Base-by-base conservation (phyloP, 2,797 vertebrate species). In the Petrocephalus schoutedeni region DNA sequence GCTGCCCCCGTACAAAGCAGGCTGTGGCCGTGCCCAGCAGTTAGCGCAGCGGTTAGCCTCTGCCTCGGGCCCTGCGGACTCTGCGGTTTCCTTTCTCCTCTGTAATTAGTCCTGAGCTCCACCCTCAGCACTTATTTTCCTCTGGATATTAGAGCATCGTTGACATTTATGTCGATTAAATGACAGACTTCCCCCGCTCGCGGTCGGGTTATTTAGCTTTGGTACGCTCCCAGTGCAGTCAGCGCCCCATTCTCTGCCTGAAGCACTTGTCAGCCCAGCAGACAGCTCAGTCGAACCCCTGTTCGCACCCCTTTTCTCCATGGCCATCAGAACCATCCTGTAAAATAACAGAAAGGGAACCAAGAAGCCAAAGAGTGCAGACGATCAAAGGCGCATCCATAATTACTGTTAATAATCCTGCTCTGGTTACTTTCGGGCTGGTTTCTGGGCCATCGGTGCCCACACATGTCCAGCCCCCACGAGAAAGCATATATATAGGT, bases 121-220 rank as follows among this genome's bases (percentile, higher is more conserved):
- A 93, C 92, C 92, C 92, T 92, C 87, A 86, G 91, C 88, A 28
- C 51, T 89, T 91, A 90, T 92, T 93, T 93, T 92, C 91, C 91
- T 92, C 89, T 54, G 77, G 88, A 91, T 92, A 93, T 93, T 93
- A 92, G 93, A 93, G 90, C 90, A 92, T 92, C 92, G 90, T 93
- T 93, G 92, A 93, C 92, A 93, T 92, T 89, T 89, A 92, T 88
- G 84, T 92, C 89, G 92, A 90, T 92, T 90, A 93, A 93, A 94
- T 93, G 91, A 94, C 28, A 93, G 93, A 86, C 89, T 82, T 83
- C 88, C 32, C 88, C 89, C 87, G 90, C 88, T 91, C 90, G 89
- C 91, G 92, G 91, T 91, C 88, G 88, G 91, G 59, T 90, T 84
- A 90, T 92, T 91, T 89, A 58, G 41, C 53, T 57, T 88, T 83